A percentile compares a stretch with the other conserved stretches of the same genome.
Evolutionary conservation across 1,140 invertebrate genomes (phyloP).

Genomic region (Vollenhovia emeryi): DNA sequence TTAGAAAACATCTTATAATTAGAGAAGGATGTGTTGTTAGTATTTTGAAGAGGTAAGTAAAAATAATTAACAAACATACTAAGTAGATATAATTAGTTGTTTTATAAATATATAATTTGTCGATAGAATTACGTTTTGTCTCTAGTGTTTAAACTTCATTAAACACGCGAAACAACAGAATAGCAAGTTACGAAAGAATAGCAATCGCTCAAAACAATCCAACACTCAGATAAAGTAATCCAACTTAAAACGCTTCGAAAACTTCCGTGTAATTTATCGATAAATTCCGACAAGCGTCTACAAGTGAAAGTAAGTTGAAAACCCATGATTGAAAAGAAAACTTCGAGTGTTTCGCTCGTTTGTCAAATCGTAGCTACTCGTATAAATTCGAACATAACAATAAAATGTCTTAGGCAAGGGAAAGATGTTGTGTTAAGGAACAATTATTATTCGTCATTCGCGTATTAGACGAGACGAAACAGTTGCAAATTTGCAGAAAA

Average conservation of each 20-base stretch:
- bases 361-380: slow-evolving; percentile 7
- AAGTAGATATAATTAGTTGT: neutral
- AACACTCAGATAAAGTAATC: slow-evolving; percentile 28
- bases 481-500: neutral
- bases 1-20: neutral
- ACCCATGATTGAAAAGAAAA: slow-evolving; percentile 42
- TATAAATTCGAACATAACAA: slow-evolving; percentile 11
- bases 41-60: neutral
- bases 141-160: slow-evolving; percentile 2
- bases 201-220: slow-evolving; percentile 46
- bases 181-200: slow-evolving; percentile 9
- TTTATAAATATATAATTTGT: slow-evolving; percentile 2
- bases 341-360: slow-evolving; percentile 16
- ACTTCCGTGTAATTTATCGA: slow-evolving; percentile 42
- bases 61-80: neutral
- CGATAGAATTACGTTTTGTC: neutral
- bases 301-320: slow-evolving; percentile 37
- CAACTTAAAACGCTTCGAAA: slow-evolving; percentile 37
- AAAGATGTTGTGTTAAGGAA: neutral
- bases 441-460: neutral
- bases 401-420: neutral
- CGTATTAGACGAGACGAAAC: too few species aligned
- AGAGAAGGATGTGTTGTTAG: neutral
- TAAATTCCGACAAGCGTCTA: slow-evolving; percentile 35
- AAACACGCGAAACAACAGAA: neutral